These are phyloP conservation scores for Cataglyphis rosenhaueri DNA, from an alignment of 2,888 invertebrate species.

Conservation along the genomic window DNA sequence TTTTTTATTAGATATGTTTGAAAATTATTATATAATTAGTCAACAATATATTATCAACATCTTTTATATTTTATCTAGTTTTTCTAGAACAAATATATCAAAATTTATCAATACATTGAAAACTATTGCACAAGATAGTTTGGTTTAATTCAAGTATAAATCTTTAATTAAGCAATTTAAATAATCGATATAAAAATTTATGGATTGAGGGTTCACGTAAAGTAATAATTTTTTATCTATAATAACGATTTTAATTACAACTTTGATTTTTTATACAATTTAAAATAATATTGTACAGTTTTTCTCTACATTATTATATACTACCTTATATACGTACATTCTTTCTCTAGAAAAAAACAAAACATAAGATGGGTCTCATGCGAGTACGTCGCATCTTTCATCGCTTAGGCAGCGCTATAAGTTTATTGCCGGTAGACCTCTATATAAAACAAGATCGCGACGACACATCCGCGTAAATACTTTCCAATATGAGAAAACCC, in stretches of 20 bases:
- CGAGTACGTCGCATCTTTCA: neutral
- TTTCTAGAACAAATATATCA: neutral
- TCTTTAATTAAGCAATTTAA: neutral
- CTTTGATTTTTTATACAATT: neutral
- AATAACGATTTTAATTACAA: neutral
- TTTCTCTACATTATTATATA: neutral
- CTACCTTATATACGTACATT: neutral
- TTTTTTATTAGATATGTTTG: neutral
- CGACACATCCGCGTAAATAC: neutral
- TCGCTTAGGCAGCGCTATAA: neutral
- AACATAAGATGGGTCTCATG: neutral
- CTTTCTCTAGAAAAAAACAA: neutral
- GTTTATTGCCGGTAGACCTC: neutral
- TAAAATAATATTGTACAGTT: conserved; percentile 1
- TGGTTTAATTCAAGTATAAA: neutral
- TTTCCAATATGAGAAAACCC: neutral
- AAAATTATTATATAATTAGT: conserved; percentile 1
- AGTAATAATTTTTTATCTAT: neutral
- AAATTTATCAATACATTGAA: neutral
- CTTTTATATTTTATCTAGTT: neutral
- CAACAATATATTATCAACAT: neutral
- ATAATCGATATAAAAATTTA: neutral
- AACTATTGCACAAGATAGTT: neutral
- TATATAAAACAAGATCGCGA: neutral
- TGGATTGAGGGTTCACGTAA: neutral